Conservation (phyloP, 2,797 vertebrate genomes). For the Prionace glauca region DNA sequence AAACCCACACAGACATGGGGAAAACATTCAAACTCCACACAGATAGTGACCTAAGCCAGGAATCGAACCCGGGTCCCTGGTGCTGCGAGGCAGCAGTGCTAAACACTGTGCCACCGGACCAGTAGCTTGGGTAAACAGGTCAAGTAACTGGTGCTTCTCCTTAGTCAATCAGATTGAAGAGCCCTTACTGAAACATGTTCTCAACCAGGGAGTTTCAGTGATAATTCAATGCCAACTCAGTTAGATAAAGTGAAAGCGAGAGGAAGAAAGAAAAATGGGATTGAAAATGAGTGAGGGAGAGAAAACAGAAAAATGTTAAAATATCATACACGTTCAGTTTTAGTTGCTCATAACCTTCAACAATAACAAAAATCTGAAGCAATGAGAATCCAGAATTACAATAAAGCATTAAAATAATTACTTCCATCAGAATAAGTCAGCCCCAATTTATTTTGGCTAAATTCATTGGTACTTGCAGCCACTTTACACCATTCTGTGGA, state of each 20-base stretch:
- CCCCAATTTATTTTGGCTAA: no score
- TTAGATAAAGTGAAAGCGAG: not conserved
- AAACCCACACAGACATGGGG: no score
- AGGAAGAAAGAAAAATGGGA: not conserved
- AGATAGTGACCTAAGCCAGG: no score
- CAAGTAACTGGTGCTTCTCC: no score
- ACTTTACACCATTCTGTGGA: not conserved
- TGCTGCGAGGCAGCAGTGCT: no score
- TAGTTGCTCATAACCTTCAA: not conserved
- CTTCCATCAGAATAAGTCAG: no score
- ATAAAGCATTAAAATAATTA: not conserved
- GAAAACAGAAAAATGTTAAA: not conserved
- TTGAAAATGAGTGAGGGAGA: not conserved
- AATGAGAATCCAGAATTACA: not conserved
- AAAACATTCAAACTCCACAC: no score
- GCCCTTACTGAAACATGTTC: not conserved
- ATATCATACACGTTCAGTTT: not conserved
- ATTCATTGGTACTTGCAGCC: no score
- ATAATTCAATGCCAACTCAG: not conserved
- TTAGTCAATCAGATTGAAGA: not conserved
- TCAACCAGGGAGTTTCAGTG: not conserved
- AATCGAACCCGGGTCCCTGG: no score
- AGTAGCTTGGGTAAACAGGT: no score
- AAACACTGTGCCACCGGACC: no score
- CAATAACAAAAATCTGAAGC: not conserved